Percentiles rank a stretch among this genome's conserved stretches.
These are phyloP conservation scores for Excalfactoria chinensis DNA, from an alignment of 2,113 vertebrate species.

Conservation along the genomic window DNA sequence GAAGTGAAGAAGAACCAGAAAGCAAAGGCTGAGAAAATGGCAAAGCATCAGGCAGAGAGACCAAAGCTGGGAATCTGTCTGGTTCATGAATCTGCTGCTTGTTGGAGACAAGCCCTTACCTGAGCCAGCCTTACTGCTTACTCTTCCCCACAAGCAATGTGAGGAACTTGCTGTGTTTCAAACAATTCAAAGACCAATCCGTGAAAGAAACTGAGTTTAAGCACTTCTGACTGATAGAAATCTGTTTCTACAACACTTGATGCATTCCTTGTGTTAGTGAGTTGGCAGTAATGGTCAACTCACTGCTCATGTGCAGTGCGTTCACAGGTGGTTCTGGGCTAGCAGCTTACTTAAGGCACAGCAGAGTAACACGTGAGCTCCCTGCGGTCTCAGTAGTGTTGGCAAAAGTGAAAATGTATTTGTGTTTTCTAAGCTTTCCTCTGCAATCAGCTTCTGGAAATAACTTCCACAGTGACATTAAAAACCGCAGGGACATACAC, in stretches of 20 bases:
- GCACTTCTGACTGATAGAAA: not conserved
- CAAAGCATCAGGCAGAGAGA: not conserved
- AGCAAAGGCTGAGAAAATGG: not conserved
- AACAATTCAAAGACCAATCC: not conserved
- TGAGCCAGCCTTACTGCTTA: not conserved
- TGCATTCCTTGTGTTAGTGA: not conserved
- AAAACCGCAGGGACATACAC: not conserved
- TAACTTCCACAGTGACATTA: not conserved
- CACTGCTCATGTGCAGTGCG: not conserved
- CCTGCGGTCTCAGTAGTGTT: not conserved
- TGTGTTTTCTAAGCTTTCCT: not conserved
- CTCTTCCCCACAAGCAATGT: not conserved
- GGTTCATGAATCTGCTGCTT: not conserved
- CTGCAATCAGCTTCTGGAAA: not conserved
- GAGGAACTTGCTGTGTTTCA: not conserved
- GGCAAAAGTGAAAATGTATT: not conserved
- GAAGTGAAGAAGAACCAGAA: not conserved
- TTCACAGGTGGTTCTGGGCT: not conserved
- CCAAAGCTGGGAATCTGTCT: not conserved
- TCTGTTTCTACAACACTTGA: not conserved
- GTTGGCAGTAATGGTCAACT: not conserved
- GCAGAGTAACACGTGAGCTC: not conserved
- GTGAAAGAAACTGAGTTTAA: not conserved
- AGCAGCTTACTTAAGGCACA: not conserved
- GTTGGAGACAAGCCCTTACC: not conserved